A percentile compares a stretch with the other conserved stretches of the same genome.
These are phyloP conservation scores for Hapalemur alaotrensis DNA, from an alignment of 2,797 vertebrate genomes.

Conservation along the genomic window DNA sequence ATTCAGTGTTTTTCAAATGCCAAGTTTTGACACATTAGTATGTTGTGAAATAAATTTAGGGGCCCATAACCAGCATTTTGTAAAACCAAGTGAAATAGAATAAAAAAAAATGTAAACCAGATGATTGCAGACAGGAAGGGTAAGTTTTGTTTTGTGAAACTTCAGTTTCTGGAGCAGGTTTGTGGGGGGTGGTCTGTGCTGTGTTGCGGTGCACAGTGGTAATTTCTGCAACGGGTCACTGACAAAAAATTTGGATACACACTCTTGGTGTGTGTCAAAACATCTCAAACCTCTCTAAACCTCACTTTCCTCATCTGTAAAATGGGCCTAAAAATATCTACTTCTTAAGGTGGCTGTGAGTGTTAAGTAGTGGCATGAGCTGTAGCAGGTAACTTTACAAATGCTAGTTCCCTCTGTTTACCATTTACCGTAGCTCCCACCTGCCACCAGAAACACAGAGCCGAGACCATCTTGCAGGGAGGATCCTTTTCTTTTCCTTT, in stretches of 20 bases:
- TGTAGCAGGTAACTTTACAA: too few species aligned
- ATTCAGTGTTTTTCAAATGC: background rate
- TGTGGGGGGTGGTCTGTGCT: fast-evolving
- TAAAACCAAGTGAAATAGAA: background rate
- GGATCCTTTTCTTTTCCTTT: background rate
- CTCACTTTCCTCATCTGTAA: background rate
- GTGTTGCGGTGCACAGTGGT: background rate
- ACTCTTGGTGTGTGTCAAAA: background rate
- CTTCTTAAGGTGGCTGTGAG: background rate
- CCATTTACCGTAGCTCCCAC: background rate
- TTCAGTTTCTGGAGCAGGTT: background rate
- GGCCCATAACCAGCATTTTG: background rate
- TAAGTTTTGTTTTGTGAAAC: background rate
- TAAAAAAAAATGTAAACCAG: background rate
- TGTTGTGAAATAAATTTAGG: background rate
- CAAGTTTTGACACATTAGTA: background rate
- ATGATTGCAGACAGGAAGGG: background rate
- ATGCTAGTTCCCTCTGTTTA: background rate
- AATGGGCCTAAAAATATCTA: background rate
- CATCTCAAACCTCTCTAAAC: background rate
- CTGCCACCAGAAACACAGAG: background rate
- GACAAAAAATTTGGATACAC: background rate
- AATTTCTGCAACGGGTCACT: background rate
- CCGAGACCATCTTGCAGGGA: background rate
- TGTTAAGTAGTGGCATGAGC: background rate